Conservation (phyloP, 2,888 invertebrate genomes). For the Laspeyria flexula region DNA sequence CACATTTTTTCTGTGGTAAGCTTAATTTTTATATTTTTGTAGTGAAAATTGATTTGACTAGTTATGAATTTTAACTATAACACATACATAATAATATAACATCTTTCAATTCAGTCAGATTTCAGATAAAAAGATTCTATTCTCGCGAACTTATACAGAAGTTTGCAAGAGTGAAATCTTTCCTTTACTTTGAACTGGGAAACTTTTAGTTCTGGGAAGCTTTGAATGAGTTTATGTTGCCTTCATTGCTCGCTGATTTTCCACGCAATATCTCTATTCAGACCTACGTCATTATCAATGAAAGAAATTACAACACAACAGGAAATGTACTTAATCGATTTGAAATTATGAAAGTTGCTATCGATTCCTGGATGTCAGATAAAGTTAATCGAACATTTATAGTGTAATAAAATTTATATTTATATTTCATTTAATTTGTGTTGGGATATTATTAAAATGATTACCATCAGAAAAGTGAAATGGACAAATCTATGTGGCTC, state of each 20-base stretch:
- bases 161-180: constrained; percentile 12
- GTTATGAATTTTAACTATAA: too few species aligned
- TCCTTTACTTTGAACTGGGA: constrained; percentile 14
- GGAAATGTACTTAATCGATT: constrained; percentile 39
- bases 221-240: constrained; percentile 24
- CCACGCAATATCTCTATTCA: constrained; percentile 38
- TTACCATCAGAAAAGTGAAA: too few species aligned
- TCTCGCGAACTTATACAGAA: too few species aligned
- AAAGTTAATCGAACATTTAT: neutral
- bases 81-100: too few species aligned
- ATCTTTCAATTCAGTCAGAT: too few species aligned
- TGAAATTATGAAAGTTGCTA: constrained; percentile 4
- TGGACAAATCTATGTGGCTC: too few species aligned
- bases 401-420: constrained; percentile 3
- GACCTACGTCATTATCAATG: constrained; percentile 23
- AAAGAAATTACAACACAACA: constrained; percentile 34
- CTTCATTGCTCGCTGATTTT: constrained; percentile 25
- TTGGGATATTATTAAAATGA: too few species aligned
- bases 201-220: constrained; percentile 46
- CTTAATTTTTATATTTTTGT: too few species aligned
- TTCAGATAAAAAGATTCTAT: too few species aligned
- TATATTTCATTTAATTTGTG: too few species aligned
- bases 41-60: too few species aligned
- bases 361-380: constrained; percentile 2
- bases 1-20: too few species aligned